Percentiles rank a stretch among this genome's conserved stretches.
Conservation (phyloP, 1,140 invertebrate genomes). For the Mylabris phalerata region DNA sequence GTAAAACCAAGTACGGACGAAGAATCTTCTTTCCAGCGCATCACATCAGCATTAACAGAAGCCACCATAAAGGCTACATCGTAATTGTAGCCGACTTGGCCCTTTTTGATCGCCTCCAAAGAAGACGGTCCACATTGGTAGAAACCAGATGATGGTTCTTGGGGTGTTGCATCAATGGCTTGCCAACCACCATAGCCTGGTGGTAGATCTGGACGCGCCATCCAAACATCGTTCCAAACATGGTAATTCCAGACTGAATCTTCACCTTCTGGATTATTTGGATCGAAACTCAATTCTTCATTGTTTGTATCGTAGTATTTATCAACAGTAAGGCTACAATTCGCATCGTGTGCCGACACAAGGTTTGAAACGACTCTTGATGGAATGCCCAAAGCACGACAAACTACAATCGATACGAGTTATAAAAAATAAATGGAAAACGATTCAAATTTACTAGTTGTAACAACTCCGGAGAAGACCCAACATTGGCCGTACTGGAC, state of each 20-base stretch:
- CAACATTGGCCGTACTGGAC: conserved; percentile 73
- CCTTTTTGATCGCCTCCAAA: conserved; percentile 60
- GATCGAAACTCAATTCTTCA: conserved; percentile 52
- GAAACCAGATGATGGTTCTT: conserved; percentile 56
- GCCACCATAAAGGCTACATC: conserved; percentile 68
- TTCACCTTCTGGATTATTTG: conserved; percentile 47
- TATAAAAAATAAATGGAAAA: not conserved
- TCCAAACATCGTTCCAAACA: conserved; percentile 76
- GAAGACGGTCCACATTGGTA: conserved; percentile 62
- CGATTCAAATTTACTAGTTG: conserved; percentile 48
- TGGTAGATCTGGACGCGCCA: conserved; percentile 62
- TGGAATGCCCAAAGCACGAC: conserved; percentile 64
- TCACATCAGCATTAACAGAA: conserved; percentile 53
- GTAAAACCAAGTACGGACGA: conserved; percentile 51
- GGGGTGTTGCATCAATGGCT: conserved; percentile 66
- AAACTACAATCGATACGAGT: conserved; percentile 46
- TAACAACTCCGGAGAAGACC: conserved; percentile 68
- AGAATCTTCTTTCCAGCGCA: conserved; percentile 55
- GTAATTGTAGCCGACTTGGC: conserved; percentile 60
- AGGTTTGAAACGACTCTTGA: conserved; percentile 64
- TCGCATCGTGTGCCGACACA: conserved; percentile 66
- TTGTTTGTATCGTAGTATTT: conserved; percentile 57
- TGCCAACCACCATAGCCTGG: conserved; percentile 67
- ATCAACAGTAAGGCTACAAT: conserved; percentile 66
- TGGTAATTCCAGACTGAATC: conserved; percentile 73